phyloP scores from a whole-genome alignment of 2,113 vertebrate species.

The Menura novaehollandiae region DNA sequence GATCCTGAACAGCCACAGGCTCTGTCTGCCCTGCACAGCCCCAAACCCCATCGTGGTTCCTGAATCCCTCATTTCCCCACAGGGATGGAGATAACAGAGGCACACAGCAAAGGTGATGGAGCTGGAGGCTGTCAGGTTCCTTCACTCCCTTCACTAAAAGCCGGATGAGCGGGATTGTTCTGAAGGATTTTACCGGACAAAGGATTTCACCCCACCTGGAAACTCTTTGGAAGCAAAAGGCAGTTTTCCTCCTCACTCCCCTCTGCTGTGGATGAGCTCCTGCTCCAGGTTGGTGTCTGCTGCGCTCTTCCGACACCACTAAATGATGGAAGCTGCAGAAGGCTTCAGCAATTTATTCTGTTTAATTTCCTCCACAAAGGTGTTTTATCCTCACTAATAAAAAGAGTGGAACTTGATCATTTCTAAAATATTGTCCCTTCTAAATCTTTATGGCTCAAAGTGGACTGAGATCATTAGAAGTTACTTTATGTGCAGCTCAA shows the following conservation, averaged over 20 bases:
- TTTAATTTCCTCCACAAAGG: constrained; percentile 57
- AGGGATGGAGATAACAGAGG: neutral
- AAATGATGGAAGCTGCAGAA: neutral
- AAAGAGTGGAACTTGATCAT: constrained; percentile 64
- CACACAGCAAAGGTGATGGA: accelerated
- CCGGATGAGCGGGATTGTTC: accelerated
- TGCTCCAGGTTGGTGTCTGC: neutral
- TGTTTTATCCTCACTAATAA: constrained; percentile 67
- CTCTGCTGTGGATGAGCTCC: neutral
- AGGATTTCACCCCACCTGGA: neutral
- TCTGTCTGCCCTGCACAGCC: neutral
- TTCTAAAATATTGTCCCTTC: constrained; percentile 67
- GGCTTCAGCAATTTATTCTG: constrained; percentile 49
- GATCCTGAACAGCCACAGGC: neutral
- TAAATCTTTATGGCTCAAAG: constrained; percentile 68
- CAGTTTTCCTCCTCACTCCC: neutral
- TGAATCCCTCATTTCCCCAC: neutral
- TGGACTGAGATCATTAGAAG: constrained; percentile 64
- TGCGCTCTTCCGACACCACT: neutral
- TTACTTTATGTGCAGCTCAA: constrained; percentile 55
- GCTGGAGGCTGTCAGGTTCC: neutral
- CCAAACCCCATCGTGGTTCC: neutral
- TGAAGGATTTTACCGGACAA: neutral
- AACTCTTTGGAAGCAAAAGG: neutral
- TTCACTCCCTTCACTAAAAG: neutral